These are phyloP conservation scores for Pseudopipra pipra DNA, from an alignment of 2,113 vertebrate genomes.

Conservation along the genomic window DNA sequence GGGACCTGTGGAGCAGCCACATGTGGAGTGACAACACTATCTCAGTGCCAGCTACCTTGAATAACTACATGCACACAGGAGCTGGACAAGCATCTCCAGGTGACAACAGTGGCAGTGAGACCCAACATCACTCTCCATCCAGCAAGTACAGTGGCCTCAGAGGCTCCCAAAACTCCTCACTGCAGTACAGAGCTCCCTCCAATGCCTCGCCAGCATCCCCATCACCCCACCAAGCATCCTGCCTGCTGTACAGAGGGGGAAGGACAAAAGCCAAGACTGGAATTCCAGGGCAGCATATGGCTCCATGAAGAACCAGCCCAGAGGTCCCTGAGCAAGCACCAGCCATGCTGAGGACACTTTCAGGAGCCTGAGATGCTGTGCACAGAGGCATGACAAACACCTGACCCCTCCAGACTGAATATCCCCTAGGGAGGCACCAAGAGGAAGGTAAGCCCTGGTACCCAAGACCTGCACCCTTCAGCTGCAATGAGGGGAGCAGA, in stretches of 20 bases:
- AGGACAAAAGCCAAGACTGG: not conserved
- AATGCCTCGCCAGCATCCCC: not conserved
- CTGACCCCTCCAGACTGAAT: not conserved
- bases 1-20: not conserved
- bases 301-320: not conserved
- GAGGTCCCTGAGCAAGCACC: not conserved
- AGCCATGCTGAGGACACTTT: not conserved
- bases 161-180: not conserved
- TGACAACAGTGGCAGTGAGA: not conserved
- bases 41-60: accelerated
- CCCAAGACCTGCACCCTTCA: not conserved
- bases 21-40: accelerated
- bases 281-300: not conserved
- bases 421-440: not conserved
- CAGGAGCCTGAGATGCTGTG: not conserved
- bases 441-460: not conserved
- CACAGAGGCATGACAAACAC: not conserved
- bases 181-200: not conserved
- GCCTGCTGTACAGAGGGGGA: not conserved
- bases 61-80: accelerated
- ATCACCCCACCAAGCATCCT: accelerated
- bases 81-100: not conserved
- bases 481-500: not conserved
- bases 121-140: not conserved
- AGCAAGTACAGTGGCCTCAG: not conserved